Conservation (phyloP, 1,140 invertebrate genomes). For the Ceratina japonica region DNA sequence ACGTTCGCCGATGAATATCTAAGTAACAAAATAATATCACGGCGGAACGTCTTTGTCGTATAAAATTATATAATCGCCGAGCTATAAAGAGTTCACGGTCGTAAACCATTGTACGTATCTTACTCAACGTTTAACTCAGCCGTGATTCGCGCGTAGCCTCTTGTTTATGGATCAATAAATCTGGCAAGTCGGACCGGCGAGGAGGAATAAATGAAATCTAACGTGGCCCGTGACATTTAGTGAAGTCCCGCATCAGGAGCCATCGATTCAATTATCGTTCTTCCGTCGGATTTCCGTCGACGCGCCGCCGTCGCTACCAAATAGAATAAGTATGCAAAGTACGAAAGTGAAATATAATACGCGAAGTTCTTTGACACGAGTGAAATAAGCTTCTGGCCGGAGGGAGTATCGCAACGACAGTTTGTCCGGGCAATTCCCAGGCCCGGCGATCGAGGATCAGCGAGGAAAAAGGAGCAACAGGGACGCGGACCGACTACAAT, state of each 20-base stretch:
- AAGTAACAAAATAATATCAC: constrained; percentile 29
- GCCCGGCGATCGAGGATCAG: not conserved
- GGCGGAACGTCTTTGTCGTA: constrained; percentile 1
- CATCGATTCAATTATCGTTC: constrained; percentile 2
- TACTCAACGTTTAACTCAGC: constrained; percentile 39
- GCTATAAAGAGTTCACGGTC: constrained; percentile 41
- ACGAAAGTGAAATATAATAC: too few relatives aligned
- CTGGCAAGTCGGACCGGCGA: constrained; percentile 9
- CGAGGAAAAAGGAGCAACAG: not conserved
- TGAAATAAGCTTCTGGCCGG: not conserved
- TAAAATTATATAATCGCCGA: constrained; percentile 31
- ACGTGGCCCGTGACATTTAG: constrained; percentile 36
- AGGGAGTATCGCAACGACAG: not conserved
- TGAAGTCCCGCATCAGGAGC: not conserved
- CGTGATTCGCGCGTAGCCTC: constrained; percentile 32
- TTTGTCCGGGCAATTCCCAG: constrained; percentile 22
- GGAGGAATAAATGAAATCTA: constrained; percentile 34
- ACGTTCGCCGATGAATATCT: not conserved
- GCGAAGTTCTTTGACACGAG: too few relatives aligned
- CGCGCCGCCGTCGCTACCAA: not conserved
- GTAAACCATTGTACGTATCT: constrained; percentile 42
- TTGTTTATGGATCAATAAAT: constrained; percentile 56
- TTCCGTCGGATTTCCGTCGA: not conserved
- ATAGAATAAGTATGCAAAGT: not conserved
- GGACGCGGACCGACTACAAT: constrained; percentile 6